Evolutionary conservation across 2,113 vertebrate species (phyloP).

Genomic region (Emydocephalus ijimae): DNA sequence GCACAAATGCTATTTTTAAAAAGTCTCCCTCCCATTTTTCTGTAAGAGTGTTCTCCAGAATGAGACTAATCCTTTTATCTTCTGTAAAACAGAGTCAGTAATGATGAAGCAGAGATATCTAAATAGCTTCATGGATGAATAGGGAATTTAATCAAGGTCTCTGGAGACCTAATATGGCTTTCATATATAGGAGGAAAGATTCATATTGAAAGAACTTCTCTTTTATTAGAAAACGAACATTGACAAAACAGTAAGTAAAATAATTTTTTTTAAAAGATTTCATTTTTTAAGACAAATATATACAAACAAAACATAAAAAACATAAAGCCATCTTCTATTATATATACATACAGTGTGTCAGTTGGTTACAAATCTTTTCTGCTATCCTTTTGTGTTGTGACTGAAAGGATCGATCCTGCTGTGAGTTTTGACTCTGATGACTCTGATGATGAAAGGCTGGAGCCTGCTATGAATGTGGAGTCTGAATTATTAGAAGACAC

Average conservation of each 20-base stretch:
- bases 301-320: too few relatives aligned
- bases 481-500: too few relatives aligned
- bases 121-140: neutral
- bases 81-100: neutral
- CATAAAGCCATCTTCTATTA: too few relatives aligned
- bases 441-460: too few relatives aligned
- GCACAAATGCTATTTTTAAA: neutral
- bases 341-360: too few relatives aligned
- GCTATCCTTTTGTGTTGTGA: too few relatives aligned
- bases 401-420: too few relatives aligned
- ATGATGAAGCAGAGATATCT: neutral
- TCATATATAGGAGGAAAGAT: neutral
- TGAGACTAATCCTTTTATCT: neutral
- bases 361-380: too few relatives aligned
- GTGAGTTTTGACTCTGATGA: too few relatives aligned
- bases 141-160: neutral
- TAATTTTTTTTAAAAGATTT: too few relatives aligned
- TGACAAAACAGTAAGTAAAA: neutral
- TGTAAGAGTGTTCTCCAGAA: neutral
- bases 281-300: too few relatives aligned
- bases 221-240: neutral
- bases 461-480: too few relatives aligned
- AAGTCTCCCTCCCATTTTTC: neutral
- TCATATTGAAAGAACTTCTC: neutral
- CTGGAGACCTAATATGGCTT: neutral